These are phyloP conservation scores for Brachionus rubens DNA, from an alignment of 1,140 invertebrate species.

Conservation along the genomic window DNA sequence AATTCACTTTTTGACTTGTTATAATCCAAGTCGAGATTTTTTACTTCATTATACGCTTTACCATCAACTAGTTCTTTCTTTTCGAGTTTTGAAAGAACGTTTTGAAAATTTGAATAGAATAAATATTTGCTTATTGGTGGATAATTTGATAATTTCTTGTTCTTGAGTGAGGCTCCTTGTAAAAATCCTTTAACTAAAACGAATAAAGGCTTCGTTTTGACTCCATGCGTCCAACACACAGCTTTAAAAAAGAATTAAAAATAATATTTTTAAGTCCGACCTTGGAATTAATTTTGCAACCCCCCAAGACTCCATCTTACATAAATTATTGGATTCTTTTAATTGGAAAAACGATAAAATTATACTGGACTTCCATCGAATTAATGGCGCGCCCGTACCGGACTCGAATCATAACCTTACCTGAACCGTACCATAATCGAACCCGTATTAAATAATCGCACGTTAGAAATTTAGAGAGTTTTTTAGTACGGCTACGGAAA, in stretches of 20 bases:
- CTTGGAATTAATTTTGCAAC: too few species aligned
- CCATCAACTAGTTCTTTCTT: not conserved
- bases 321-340: too few species aligned
- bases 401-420: too few species aligned
- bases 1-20: constrained; percentile 13
- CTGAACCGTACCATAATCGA: too few species aligned
- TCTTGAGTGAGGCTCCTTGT: constrained; percentile 10
- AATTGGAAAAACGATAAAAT: too few species aligned
- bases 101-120: constrained; percentile 3
- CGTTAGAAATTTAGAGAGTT: too few species aligned
- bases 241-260: not conserved
- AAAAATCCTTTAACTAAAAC: constrained; percentile 24
- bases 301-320: too few species aligned
- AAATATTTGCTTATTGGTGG: constrained; percentile 23
- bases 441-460: too few species aligned
- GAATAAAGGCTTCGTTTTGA: not conserved
- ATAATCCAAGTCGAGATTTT: constrained; percentile 3
- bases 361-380: too few species aligned
- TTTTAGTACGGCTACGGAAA: too few species aligned
- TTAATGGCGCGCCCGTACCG: too few species aligned
- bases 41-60: not conserved
- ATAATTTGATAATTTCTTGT: not conserved
- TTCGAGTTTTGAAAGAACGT: not conserved
- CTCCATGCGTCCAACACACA: constrained; percentile 27
- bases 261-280: not conserved